A percentile compares a stretch with the other conserved stretches of the same genome.
phyloP scores from a whole-genome alignment of 2,797 vertebrate species.

The Discoglossus pictus region DNA sequence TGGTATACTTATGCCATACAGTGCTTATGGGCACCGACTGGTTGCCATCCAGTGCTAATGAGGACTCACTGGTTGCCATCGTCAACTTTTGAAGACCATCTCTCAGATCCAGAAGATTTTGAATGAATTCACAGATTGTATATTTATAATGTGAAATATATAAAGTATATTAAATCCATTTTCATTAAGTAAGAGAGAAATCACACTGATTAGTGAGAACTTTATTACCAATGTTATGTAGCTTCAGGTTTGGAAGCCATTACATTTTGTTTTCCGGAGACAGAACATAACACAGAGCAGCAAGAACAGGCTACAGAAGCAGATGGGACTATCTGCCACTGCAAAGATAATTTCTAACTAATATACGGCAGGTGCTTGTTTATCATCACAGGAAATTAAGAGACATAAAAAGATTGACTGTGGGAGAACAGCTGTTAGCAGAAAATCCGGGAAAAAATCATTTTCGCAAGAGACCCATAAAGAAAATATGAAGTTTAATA shows the following conservation, averaged over 20 bases:
- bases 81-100: too few relatives aligned
- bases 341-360: constrained; percentile 47
- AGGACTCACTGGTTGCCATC: too few relatives aligned
- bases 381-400: constrained; percentile 51
- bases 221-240: not conserved
- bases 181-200: too few relatives aligned
- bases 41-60: too few relatives aligned
- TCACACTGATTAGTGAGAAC: too few relatives aligned
- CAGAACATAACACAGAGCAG: constrained; percentile 22
- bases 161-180: too few relatives aligned
- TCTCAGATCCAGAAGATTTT: too few relatives aligned
- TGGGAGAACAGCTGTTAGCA: constrained; percentile 46
- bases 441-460: constrained; percentile 31
- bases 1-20: too few relatives aligned
- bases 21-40: too few relatives aligned
- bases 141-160: too few relatives aligned
- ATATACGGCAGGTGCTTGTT: constrained; percentile 51
- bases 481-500: constrained; percentile 15
- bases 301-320: constrained; percentile 24
- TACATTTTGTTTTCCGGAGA: constrained; percentile 3
- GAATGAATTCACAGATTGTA: too few relatives aligned
- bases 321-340: constrained; percentile 44
- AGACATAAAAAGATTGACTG: constrained; percentile 48
- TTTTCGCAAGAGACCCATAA: constrained; percentile 9
- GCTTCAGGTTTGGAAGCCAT: constrained; percentile 8